Percentiles rank a stretch among this genome's conserved stretches.
phyloP scores from a whole-genome alignment of 2,797 vertebrate species.

The Hybognathus amarus region DNA sequence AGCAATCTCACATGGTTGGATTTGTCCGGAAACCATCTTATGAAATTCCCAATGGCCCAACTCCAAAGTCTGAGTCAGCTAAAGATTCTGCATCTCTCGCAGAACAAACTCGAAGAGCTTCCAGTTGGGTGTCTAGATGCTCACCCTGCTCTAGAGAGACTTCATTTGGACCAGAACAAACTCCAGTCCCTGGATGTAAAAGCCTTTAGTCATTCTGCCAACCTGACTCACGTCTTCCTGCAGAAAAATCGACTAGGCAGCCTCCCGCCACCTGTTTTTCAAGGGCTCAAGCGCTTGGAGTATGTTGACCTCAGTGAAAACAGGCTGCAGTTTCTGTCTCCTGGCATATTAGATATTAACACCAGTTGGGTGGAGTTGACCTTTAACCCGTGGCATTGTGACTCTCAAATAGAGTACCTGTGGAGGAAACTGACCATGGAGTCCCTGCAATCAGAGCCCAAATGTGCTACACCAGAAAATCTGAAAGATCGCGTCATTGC shows the following conservation, averaged over 20 bases:
- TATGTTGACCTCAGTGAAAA: conserved; percentile 62
- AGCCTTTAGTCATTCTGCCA: conserved; percentile 50
- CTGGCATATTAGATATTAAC: conserved; percentile 57
- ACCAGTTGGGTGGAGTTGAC: conserved; percentile 57
- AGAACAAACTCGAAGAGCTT: conserved; percentile 61
- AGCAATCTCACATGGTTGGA: conserved; percentile 66
- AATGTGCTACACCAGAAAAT: conserved; percentile 54
- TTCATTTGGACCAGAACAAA: conserved; percentile 63
- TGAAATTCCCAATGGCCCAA: conserved; percentile 54
- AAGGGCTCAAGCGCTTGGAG: conserved; percentile 52
- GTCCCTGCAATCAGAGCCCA: conserved; percentile 46
- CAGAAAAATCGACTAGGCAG: conserved; percentile 61
- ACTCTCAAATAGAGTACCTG: conserved; percentile 55
- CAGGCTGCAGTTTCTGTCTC: conserved; percentile 52
- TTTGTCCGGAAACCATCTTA: conserved; percentile 60
- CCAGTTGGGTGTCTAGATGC: conserved; percentile 46
- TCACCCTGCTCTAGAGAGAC: conserved; percentile 55
- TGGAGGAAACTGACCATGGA: conserved; percentile 60
- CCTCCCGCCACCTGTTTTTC: conserved; percentile 55
- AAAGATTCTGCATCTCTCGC: conserved; percentile 57
- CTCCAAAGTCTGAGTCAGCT: conserved; percentile 54
- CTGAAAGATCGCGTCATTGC: conserved; percentile 58
- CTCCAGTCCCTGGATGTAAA: conserved; percentile 54
- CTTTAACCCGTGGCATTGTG: conserved; percentile 65
- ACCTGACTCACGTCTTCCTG: conserved; percentile 63